Evolutionary conservation across 2,797 vertebrate genomes (phyloP).

Genomic region (Tapera naevia): DNA sequence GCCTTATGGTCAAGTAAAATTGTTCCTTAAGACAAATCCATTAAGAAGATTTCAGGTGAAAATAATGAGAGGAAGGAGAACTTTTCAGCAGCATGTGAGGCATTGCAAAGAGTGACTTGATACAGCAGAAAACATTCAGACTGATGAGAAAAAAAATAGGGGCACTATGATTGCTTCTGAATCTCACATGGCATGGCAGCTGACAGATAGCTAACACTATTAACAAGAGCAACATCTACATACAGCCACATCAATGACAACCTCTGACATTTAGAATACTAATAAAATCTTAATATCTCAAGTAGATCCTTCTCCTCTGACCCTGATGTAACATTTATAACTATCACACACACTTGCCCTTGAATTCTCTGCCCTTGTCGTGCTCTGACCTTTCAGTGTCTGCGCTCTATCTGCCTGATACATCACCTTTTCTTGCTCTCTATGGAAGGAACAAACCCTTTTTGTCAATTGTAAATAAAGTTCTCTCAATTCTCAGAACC

Average conservation of each 20-base stretch:
- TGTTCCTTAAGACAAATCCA: not conserved
- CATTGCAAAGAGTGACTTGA: not conserved
- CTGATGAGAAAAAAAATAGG: not conserved
- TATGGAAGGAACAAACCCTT: not conserved
- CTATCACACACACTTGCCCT: not conserved
- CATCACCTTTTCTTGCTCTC: not conserved
- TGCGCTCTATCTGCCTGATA: not conserved
- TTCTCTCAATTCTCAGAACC: not conserved
- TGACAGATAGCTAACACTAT: not conserved
- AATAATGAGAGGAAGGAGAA: not conserved
- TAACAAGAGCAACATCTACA: not conserved
- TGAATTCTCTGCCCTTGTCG: not conserved
- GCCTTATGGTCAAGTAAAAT: not conserved
- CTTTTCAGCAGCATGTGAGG: not conserved
- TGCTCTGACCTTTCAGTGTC: not conserved
- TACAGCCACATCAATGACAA: not conserved
- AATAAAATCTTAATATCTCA: not conserved
- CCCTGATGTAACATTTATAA: not conserved
- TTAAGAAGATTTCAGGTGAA: not conserved
- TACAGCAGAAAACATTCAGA: not conserved
- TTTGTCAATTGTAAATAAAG: not conserved
- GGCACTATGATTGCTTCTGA: not conserved
- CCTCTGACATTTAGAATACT: not conserved
- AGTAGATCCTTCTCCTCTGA: not conserved
- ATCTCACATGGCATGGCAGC: not conserved